These are phyloP conservation scores for Aptenodytes forsteri DNA, from an alignment of 2,113 vertebrate species.

Conservation along the genomic window DNA sequence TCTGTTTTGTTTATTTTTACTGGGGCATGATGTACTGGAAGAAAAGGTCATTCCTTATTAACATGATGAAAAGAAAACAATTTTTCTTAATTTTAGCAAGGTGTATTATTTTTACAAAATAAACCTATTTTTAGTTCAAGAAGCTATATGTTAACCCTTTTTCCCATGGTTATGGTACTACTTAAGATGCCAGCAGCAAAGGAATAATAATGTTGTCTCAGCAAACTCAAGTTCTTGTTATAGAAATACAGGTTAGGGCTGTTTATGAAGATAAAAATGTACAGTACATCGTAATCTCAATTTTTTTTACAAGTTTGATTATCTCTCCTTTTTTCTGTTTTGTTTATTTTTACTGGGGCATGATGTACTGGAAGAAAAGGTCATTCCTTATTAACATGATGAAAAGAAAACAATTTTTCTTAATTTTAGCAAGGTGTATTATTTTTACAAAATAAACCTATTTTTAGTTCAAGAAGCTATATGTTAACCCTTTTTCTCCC, in stretches of 20 bases:
- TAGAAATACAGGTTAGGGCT: background rate
- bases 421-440: background rate
- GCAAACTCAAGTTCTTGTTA: background rate
- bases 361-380: background rate
- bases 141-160: background rate
- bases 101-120: background rate
- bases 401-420: background rate
- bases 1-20: background rate
- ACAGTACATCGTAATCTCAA: background rate
- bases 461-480: background rate
- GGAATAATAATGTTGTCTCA: background rate
- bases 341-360: background rate
- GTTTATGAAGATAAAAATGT: background rate
- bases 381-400: background rate
- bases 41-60: background rate
- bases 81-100: background rate
- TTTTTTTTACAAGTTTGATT: background rate
- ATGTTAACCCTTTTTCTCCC: background rate
- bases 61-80: background rate
- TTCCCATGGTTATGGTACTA: background rate
- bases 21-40: background rate
- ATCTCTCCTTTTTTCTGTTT: background rate
- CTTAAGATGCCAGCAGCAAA: background rate
- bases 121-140: background rate
- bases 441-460: background rate